Percentiles rank a stretch among this genome's conserved stretches.
Conservation (phyloP, 2,113 vertebrate genomes). For the Fregata magnificens region DNA sequence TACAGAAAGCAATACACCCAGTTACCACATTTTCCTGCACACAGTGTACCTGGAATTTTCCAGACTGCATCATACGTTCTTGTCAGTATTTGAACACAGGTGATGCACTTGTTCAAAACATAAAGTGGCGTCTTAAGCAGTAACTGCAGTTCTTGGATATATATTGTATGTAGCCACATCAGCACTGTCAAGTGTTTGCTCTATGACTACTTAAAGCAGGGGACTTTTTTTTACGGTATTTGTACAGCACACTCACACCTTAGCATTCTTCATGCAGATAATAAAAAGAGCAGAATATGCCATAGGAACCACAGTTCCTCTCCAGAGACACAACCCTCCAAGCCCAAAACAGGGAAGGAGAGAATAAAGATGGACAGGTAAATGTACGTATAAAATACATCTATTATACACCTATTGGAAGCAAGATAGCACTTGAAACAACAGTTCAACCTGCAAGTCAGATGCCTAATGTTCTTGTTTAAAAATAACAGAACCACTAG, state of each 20-base stretch:
- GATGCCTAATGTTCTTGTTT: not conserved
- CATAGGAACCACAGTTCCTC: not conserved
- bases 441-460: not conserved
- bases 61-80: not conserved
- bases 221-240: not conserved
- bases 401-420: not conserved
- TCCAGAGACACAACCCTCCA: not conserved
- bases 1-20: not conserved
- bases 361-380: not conserved
- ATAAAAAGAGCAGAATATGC: not conserved
- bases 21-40: not conserved
- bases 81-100: not conserved
- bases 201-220: not conserved
- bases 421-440: not conserved
- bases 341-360: not conserved
- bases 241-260: not conserved
- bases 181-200: not conserved
- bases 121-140: not conserved
- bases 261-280: not conserved
- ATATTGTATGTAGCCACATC: not conserved
- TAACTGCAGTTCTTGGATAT: not conserved
- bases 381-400: not conserved
- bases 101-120: not conserved
- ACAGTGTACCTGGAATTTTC: not conserved
- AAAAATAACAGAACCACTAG: not conserved